Evolutionary conservation across 1,140 invertebrate species (phyloP), one percentile per base, ranked within the genome.

Genomic region (Colletes latitarsis): DNA sequence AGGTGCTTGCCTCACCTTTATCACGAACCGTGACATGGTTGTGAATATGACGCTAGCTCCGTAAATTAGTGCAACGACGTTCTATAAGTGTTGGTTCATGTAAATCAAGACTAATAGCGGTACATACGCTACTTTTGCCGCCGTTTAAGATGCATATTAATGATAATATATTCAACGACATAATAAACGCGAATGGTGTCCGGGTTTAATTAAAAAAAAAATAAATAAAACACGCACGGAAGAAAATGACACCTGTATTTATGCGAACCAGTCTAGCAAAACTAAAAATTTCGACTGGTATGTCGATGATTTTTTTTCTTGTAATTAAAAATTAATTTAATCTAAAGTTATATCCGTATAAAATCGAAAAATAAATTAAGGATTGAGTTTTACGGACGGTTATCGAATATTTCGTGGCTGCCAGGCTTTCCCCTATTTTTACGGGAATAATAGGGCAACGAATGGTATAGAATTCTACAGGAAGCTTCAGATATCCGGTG

Each of bases 401-500:
- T n/a, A 39, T 62, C 17, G 6, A 55, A 52, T 49, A 58, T 17
- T 68, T 57, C 9, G 3, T 78, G 80, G 68, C 74, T 82, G 74
- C 74, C 71, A 49, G 74, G 75, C 83, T 86, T 87, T 81, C 4
- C 17, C 80, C 77, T 81, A 87, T 76, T 78, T 89, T 82, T 87
- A 83, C 81, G 81, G 30, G 83, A 73, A 79, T 73, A 77, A 87
- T 84, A 88, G 86, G 84, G 86, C 81, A 79, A 52, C 57, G 70
- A 46, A 66, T 87, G 85, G 76, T 70, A 82, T 78, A 66, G 77
- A 69, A 78, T 76, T 88, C 69, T 86, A 72, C 89, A 74, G 70
- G 77, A 80, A 80, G 64, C 19, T 53, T 41, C 84, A 88, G 89
- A 88, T 88, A 87, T 90, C 85, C 86, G 85, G 84, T 83, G 75